These are phyloP conservation scores for Aquatica leii DNA, from an alignment of 2,888 invertebrate genomes.

Conservation along the genomic window DNA sequence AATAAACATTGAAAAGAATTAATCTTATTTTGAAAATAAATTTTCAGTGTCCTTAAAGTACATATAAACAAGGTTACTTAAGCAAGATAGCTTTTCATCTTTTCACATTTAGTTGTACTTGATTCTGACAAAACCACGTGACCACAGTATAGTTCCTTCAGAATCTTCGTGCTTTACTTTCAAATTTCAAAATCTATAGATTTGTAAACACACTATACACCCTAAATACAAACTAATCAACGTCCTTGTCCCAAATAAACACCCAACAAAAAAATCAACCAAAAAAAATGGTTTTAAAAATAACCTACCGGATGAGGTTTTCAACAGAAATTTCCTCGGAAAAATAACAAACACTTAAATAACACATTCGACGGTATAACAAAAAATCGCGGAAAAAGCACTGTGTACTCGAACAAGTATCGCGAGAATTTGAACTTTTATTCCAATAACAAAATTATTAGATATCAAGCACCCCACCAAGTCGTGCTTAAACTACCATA, in stretches of 20 bases:
- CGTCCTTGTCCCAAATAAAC: slow-evolving; percentile 10
- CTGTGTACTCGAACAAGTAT: slow-evolving; percentile 27
- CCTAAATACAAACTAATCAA: not conserved
- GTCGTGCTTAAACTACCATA: slow-evolving; percentile 32
- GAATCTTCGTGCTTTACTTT: too few relatives aligned
- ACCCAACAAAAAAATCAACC: not conserved
- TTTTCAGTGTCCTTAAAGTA: not conserved
- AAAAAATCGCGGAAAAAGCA: slow-evolving; percentile 29
- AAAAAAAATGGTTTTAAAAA: not conserved
- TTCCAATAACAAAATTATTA: slow-evolving; percentile 36
- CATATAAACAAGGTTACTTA: slow-evolving; percentile 18
- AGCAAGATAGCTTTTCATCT: not conserved
- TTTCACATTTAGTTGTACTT: not conserved
- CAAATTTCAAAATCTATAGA: too few relatives aligned
- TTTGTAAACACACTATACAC: too few relatives aligned
- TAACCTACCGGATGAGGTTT: slow-evolving; percentile 26
- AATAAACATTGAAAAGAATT: too few relatives aligned
- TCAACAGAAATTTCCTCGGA: slow-evolving; percentile 20
- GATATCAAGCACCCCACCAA: slow-evolving; percentile 34
- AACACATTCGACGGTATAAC: slow-evolving; percentile 28
- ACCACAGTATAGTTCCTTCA: too few relatives aligned
- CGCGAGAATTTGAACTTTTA: slow-evolving; percentile 36
- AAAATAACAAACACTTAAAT: slow-evolving; percentile 18
- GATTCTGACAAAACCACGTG: too few relatives aligned
- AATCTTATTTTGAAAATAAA: too few relatives aligned